phyloP scores from a whole-genome alignment of 2,888 invertebrate species.

The Pheosia gnoma region DNA sequence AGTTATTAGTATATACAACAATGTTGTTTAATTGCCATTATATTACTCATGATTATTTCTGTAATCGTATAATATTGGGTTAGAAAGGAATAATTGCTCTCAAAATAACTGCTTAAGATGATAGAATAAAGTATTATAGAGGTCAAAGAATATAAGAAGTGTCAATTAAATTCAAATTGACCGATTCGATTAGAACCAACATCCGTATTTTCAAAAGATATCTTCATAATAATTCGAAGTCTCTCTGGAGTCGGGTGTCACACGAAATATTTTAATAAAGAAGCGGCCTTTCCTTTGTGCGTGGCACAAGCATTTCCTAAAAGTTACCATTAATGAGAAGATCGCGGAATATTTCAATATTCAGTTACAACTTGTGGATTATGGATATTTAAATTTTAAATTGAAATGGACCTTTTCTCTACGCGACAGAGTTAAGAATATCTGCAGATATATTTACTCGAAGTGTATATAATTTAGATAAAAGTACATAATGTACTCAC shows the following conservation, averaged over 20 bases:
- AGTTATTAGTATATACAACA: too few species aligned
- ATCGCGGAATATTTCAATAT: background rate
- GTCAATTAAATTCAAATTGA: slow-evolving; percentile 2
- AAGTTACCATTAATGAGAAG: background rate
- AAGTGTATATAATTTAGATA: too few species aligned
- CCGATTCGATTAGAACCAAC: background rate
- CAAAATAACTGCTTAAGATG: background rate
- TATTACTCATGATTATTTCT: too few species aligned
- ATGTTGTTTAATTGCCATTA: too few species aligned
- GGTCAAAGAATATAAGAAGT: background rate
- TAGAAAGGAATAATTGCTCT: too few species aligned
- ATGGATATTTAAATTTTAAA: background rate
- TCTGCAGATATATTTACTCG: too few species aligned
- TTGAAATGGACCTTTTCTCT: background rate
- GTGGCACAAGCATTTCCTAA: background rate
- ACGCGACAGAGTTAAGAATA: too few species aligned
- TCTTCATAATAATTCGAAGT: background rate
- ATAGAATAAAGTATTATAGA: background rate
- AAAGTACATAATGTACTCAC: too few species aligned
- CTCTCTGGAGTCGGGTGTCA: background rate
- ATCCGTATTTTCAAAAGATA: background rate
- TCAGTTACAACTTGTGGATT: slow-evolving; percentile 1
- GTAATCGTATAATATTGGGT: too few species aligned
- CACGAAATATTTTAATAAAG: slow-evolving; percentile 5
- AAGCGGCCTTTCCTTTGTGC: background rate